A percentile compares a stretch with the other conserved stretches of the same genome.
These are phyloP conservation scores for Ennomos fuscantarius DNA, from an alignment of 2,888 invertebrate species.

Conservation along the genomic window DNA sequence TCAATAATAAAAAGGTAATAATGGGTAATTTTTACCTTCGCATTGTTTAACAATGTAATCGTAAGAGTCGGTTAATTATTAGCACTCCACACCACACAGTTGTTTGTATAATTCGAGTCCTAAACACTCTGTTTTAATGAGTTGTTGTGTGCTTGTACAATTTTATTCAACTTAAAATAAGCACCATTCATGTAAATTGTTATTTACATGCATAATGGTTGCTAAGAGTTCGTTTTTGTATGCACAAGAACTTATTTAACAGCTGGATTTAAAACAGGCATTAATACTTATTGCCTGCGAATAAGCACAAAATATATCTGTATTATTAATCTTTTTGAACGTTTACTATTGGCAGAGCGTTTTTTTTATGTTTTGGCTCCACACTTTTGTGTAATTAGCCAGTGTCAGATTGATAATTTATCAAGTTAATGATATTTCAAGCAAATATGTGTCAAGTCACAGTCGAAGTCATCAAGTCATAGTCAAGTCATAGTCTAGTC, in stretches of 20 bases:
- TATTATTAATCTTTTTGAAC: too few species aligned
- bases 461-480: too few species aligned
- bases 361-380: too few species aligned
- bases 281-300: neutral
- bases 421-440: too few species aligned
- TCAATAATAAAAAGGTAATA: too few species aligned
- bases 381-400: too few species aligned
- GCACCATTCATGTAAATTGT: conserved; percentile 40
- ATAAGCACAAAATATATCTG: neutral
- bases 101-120: conserved; percentile 49
- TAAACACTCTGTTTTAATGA: conserved; percentile 50
- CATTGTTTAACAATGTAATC: conserved; percentile 45
- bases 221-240: conserved; percentile 28
- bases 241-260: conserved; percentile 12
- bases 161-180: conserved; percentile 52
- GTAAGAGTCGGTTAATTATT: conserved; percentile 49
- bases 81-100: conserved; percentile 37
- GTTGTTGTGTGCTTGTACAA: conserved; percentile 43
- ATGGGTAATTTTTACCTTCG: conserved; percentile 7
- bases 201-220: conserved; percentile 42
- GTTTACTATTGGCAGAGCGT: too few species aligned
- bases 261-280: conserved; percentile 14
- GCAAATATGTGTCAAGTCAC: too few species aligned
- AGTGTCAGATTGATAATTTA: too few species aligned
- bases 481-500: too few species aligned